Evolutionary conservation across 2,113 vertebrate genomes (phyloP).

Genomic region (Antigone vipio): DNA sequence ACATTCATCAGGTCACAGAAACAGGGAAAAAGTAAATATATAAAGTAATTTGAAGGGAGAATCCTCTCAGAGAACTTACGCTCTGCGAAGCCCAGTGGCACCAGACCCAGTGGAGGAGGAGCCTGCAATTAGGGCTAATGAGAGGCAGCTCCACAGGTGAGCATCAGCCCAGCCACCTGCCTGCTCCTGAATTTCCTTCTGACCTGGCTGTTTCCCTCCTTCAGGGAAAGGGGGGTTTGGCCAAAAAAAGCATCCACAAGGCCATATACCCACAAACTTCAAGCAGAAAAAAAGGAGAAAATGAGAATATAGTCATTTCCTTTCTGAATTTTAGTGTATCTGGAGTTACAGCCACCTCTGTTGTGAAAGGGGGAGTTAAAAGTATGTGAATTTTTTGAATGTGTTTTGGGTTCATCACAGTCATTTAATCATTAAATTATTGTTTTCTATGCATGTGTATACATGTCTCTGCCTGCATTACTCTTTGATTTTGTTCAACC

Average conservation of each 20-base stretch:
- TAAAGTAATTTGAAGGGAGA: not conserved
- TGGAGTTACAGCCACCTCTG: not conserved
- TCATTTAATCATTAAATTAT: not conserved
- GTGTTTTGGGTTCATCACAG: not conserved
- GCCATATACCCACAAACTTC: too few relatives aligned
- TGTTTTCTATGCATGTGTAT: not conserved
- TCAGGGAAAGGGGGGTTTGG: not conserved
- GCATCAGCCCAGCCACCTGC: too few relatives aligned
- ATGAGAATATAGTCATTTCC: not conserved
- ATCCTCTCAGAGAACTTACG: not conserved
- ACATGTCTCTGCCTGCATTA: rapidly evolving
- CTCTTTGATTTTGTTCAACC: not conserved
- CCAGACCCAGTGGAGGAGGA: not conserved
- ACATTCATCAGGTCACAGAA: not conserved
- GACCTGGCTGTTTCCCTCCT: not conserved
- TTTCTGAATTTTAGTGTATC: not conserved
- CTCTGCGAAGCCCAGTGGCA: too few relatives aligned
- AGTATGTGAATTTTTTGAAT: not conserved
- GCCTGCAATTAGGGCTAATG: not conserved
- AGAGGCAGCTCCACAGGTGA: not conserved
- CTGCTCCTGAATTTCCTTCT: not conserved
- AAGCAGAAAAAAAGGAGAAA: not conserved
- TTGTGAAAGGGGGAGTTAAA: not conserved
- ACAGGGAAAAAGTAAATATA: not conserved
- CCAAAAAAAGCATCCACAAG: rapidly evolving